phyloP scores from a whole-genome alignment of 1,140 invertebrate genomes.

The Mercenaria mercenaria region DNA sequence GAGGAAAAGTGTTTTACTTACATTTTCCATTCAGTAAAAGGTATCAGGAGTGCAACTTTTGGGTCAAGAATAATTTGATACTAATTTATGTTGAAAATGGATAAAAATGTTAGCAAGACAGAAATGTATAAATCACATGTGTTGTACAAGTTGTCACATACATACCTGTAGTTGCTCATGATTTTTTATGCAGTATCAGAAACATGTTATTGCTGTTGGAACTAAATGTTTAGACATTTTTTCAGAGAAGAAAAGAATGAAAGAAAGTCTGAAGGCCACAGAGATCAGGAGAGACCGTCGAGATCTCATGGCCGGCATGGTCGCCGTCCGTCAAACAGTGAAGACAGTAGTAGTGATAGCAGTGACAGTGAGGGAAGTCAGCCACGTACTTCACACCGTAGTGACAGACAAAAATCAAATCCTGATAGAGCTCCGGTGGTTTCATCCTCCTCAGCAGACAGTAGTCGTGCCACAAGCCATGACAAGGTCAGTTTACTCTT shows the following conservation, averaged over 20 bases:
- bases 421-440: slow-evolving; percentile 52
- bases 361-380: slow-evolving; percentile 37
- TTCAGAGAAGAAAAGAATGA: neutral
- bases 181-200: too few species aligned
- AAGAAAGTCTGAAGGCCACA: neutral
- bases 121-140: too few species aligned
- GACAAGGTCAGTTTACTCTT: slow-evolving; percentile 38
- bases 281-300: neutral
- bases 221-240: neutral
- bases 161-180: too few species aligned
- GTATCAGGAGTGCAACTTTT: too few species aligned
- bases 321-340: neutral
- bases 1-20: too few species aligned
- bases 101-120: too few species aligned
- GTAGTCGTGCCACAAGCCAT: slow-evolving; percentile 16
- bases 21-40: too few species aligned
- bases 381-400: slow-evolving; percentile 19
- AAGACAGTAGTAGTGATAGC: slow-evolving; percentile 53
- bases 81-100: too few species aligned
- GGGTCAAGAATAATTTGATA: too few species aligned
- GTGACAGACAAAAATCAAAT: slow-evolving; percentile 25
- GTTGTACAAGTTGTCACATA: too few species aligned
- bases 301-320: neutral
- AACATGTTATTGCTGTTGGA: too few species aligned
- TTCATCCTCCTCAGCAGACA: slow-evolving; percentile 49